phyloP scores from a whole-genome alignment of 2,113 vertebrate genomes.

The Glareola pratincola region DNA sequence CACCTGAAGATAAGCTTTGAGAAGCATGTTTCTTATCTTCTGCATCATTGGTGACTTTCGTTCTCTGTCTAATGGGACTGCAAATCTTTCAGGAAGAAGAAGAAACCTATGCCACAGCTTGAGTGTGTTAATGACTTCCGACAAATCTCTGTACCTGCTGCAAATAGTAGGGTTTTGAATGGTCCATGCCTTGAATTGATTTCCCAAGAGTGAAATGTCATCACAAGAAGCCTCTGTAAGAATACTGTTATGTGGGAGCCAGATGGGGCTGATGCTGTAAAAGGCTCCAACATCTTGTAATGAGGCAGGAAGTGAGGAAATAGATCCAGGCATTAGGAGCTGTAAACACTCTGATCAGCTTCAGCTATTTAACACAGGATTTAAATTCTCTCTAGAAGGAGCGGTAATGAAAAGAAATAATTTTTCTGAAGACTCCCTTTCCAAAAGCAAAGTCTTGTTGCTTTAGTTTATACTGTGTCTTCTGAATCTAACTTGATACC shows the following conservation, averaged over 20 bases:
- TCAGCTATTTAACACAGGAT: neutral
- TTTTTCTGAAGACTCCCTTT: neutral
- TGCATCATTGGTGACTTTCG: rapidly evolving
- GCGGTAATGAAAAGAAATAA: neutral
- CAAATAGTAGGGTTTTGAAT: neutral
- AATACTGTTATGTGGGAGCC: neutral
- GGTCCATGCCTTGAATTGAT: neutral
- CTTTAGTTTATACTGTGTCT: neutral
- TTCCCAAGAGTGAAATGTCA: neutral
- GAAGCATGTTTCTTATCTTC: rapidly evolving
- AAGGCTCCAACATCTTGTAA: neutral
- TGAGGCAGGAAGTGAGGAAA: neutral
- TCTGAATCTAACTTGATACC: neutral
- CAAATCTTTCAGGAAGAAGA: neutral
- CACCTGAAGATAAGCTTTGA: rapidly evolving
- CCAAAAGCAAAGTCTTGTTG: neutral
- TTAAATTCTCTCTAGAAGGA: neutral
- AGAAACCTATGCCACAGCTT: neutral
- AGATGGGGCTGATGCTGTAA: neutral
- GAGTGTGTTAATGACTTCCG: neutral
- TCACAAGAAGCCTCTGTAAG: neutral
- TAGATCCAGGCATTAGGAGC: neutral
- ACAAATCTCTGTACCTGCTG: neutral
- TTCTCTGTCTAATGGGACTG: neutral
- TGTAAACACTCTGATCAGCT: neutral